phyloP scores from a whole-genome alignment of 2,797 vertebrate species.

The Pseudocheirus occidentalis region DNA sequence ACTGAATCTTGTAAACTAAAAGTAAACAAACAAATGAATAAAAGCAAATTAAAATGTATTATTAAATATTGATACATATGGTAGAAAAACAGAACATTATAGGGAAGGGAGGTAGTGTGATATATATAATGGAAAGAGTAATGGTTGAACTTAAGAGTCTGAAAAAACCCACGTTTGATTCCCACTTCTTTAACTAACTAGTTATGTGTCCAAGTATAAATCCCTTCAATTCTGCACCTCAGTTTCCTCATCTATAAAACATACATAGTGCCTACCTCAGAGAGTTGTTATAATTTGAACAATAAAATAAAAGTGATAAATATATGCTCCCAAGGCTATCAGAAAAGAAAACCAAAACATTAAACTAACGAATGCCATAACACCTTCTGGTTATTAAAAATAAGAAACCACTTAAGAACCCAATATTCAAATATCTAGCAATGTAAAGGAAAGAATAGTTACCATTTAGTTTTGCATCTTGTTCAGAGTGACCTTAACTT shows the following conservation, averaged over 20 bases:
- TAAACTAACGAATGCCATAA: no score
- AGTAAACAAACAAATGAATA: no score
- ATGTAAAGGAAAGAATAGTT: no score
- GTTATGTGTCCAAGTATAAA: neutral
- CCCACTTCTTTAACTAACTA: neutral
- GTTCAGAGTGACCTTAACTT: no score
- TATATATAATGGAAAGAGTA: neutral
- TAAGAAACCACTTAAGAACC: no score
- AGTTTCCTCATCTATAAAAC: neutral
- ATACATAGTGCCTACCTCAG: neutral
- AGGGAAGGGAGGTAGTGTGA: neutral
- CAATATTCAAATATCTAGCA: no score
- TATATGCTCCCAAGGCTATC: slow-evolving; percentile 10
- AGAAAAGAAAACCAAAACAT: slow-evolving; percentile 16
- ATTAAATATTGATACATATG: neutral
- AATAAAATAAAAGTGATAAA: slow-evolving; percentile 46
- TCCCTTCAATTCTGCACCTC: neutral
- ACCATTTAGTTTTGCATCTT: no score
- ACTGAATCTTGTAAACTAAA: no score
- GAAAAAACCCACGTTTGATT: neutral
- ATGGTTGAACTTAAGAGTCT: neutral
- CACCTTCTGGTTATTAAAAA: no score
- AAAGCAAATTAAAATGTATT: no score
- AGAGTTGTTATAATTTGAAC: neutral
- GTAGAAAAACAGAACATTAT: neutral